phyloP scores from a whole-genome alignment of 2,113 vertebrate genomes.

The Nothobranchius furzeri region DNA sequence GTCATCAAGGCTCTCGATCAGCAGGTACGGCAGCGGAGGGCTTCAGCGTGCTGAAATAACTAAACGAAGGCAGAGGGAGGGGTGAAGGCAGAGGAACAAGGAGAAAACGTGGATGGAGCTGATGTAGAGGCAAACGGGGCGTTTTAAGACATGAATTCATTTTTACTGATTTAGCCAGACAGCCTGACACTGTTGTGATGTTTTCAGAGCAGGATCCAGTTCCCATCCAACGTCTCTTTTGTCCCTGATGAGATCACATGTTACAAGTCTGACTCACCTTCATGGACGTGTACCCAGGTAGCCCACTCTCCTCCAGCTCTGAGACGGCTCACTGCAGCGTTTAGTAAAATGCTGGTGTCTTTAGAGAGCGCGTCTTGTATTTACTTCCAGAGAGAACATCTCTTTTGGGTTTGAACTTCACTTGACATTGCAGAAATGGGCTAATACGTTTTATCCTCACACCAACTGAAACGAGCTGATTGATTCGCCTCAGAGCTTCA shows the following conservation, averaged over 20 bases:
- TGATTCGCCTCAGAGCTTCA: neutral
- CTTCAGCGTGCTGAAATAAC: slow-evolving; percentile 60
- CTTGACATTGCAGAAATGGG: neutral
- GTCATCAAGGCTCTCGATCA: slow-evolving; percentile 66
- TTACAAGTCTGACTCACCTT: slow-evolving; percentile 57
- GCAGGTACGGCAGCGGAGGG: slow-evolving; percentile 54
- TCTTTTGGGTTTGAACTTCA: neutral
- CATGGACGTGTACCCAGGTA: slow-evolving; percentile 67
- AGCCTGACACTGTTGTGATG: no score
- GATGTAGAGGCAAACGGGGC: no score
- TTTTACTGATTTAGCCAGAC: no score
- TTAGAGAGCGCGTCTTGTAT: neutral
- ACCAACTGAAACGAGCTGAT: neutral
- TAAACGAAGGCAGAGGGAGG: slow-evolving; percentile 26
- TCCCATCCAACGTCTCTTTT: no score
- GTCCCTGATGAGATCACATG: no score
- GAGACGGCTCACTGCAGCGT: slow-evolving; percentile 16
- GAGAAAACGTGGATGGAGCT: slow-evolving; percentile 15
- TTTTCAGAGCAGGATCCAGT: no score
- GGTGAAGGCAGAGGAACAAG: slow-evolving; percentile 9
- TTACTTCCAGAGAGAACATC: neutral
- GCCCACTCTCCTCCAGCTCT: slow-evolving; percentile 41
- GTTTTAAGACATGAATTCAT: no score
- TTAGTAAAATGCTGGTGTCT: slow-evolving; percentile 32
- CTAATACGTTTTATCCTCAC: neutral